These are phyloP conservation scores for Urocitellus parryii DNA, from an alignment of 2,113 vertebrate genomes.

Conservation along the genomic window DNA sequence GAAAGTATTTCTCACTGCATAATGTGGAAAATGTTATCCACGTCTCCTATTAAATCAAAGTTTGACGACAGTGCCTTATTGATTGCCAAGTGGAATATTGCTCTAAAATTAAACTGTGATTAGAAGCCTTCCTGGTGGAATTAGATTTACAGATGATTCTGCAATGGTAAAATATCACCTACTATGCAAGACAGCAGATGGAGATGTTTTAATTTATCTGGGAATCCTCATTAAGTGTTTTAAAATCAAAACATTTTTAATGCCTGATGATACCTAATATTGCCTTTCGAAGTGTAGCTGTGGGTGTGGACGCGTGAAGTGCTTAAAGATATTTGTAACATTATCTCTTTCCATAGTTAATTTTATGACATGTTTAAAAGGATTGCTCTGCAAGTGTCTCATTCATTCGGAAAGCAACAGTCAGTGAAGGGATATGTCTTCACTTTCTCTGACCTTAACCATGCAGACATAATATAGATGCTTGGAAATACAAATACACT, in stretches of 20 bases:
- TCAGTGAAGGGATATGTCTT: background rate
- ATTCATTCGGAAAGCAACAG: constrained; percentile 65
- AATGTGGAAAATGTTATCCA: constrained; percentile 78
- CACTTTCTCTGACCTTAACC: constrained; percentile 21
- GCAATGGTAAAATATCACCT: constrained; percentile 82
- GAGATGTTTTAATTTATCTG: constrained; percentile 83
- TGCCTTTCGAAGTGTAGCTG: constrained; percentile 61
- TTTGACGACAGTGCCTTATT: constrained; percentile 85
- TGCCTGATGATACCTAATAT: constrained; percentile 60
- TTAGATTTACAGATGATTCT: constrained; percentile 83
- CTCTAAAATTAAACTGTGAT: constrained; percentile 86
- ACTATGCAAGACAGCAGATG: constrained; percentile 80
- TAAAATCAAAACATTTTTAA: constrained; percentile 83
- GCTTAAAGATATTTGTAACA: constrained; percentile 72
- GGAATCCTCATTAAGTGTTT: constrained; percentile 77
- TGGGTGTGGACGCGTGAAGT: background rate
- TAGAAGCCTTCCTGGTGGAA: constrained; percentile 84
- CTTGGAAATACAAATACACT: background rate
- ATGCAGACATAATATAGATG: background rate
- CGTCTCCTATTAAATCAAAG: constrained; percentile 83
- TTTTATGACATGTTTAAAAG: constrained; percentile 63
- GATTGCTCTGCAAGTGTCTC: constrained; percentile 56
- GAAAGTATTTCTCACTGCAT: constrained; percentile 70
- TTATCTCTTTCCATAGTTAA: constrained; percentile 66
- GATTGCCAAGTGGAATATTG: constrained; percentile 83